Conservation (phyloP, 2,113 vertebrate species). For the Ginglymostoma cirratum region DNA sequence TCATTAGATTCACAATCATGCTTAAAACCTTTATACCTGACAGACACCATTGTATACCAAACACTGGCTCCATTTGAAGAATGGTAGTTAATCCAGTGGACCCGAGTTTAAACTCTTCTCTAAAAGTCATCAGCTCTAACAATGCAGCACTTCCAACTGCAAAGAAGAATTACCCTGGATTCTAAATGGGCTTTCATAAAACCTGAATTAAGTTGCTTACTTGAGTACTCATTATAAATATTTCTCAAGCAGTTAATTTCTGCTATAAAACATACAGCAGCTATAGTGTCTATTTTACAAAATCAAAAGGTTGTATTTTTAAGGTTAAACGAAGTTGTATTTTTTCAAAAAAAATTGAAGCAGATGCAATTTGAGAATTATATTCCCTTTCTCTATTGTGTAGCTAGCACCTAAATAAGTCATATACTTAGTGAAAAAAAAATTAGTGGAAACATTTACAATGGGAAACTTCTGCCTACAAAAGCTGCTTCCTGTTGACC, state of each 20-base stretch:
- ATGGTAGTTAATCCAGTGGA: no score
- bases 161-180: neutral
- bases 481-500: constrained; percentile 30
- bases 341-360: neutral
- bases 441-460: neutral
- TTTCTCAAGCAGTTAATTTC: neutral
- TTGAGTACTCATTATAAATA: neutral
- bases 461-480: constrained; percentile 12
- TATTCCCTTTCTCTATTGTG: neutral
- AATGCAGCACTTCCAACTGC: neutral
- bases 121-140: neutral
- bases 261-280: neutral
- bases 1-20: neutral
- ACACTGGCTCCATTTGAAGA: neutral
- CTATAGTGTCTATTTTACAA: no score
- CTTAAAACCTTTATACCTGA: neutral
- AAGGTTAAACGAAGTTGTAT: neutral
- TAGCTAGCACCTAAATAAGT: neutral
- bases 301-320: no score
- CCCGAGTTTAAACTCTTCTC: neutral
- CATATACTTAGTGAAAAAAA: neutral
- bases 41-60: neutral
- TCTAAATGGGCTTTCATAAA: neutral
- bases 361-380: neutral
- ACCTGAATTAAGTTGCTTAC: neutral